Evolutionary conservation across 23 tunicate species (phyloP).

Genomic region (Trididemnum clinides): DNA sequence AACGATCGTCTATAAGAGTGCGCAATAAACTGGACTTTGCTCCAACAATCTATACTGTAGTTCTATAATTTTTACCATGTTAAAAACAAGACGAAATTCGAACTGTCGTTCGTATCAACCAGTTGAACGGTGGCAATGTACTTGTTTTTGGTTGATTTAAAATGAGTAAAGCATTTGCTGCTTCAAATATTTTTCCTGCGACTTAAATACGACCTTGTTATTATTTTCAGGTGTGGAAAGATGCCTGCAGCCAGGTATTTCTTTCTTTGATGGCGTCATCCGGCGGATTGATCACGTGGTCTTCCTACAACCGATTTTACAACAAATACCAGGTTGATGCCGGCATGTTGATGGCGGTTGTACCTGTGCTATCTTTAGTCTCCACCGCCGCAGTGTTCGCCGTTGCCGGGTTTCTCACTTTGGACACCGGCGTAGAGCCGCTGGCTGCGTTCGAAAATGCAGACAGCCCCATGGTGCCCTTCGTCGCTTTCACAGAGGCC

Average conservation of each 20-base stretch:
- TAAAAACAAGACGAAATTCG: too few relatives aligned
- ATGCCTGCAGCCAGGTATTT: constrained; percentile 88
- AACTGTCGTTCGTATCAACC: too few relatives aligned
- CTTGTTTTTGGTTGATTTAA: too few relatives aligned
- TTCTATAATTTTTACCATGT: too few relatives aligned
- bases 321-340: constrained; percentile 90
- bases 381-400: constrained; percentile 61
- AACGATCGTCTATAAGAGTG: too few relatives aligned
- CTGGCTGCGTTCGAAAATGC: constrained; percentile 35
- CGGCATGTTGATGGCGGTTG: constrained; percentile 32
- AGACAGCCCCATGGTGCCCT: constrained; percentile 67
- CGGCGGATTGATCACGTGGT: constrained; percentile 92
- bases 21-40: too few relatives aligned
- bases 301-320: constrained; percentile 87
- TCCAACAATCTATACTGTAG: too few relatives aligned
- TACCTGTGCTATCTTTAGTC: constrained; percentile 65
- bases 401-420: constrained; percentile 59
- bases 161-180: too few relatives aligned
- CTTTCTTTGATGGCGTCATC: constrained; percentile 59
- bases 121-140: too few relatives aligned
- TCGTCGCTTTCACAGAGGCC: constrained; percentile 77
- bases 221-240: constrained; percentile 83
- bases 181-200: background rate
- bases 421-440: background rate
- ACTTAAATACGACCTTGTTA: background rate